These are phyloP conservation scores for Xiphias gladius DNA, from an alignment of 2,113 vertebrate genomes.

Conservation along the genomic window DNA sequence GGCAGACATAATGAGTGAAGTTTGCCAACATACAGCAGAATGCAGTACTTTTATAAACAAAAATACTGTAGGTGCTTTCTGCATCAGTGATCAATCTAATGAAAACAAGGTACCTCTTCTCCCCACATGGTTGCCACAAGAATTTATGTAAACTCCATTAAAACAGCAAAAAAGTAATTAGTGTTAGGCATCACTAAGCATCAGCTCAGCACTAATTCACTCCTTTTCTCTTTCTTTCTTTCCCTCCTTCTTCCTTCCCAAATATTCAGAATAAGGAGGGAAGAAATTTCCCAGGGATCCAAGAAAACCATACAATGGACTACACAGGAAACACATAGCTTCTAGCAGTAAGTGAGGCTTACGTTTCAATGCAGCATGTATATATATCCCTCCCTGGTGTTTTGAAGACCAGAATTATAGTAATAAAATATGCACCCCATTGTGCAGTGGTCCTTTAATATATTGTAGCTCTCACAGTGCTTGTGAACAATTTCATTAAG, in stretches of 20 bases:
- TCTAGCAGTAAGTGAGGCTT: slow-evolving; percentile 46
- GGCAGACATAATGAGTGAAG: background rate
- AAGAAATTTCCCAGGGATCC: slow-evolving; percentile 46
- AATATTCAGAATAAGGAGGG: slow-evolving; percentile 19
- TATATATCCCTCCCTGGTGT: slow-evolving; percentile 54
- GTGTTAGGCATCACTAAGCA: slow-evolving; percentile 76
- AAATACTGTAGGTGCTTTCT: slow-evolving; percentile 49
- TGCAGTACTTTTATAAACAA: slow-evolving; percentile 40
- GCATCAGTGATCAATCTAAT: slow-evolving; percentile 70
- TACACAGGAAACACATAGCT: slow-evolving; percentile 44
- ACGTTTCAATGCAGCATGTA: slow-evolving; percentile 44
- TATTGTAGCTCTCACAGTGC: slow-evolving; percentile 26
- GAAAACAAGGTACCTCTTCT: slow-evolving; percentile 64
- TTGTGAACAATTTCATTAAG: slow-evolving; percentile 68
- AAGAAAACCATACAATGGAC: slow-evolving; percentile 33
- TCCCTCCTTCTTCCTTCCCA: slow-evolving; percentile 4
- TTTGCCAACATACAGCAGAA: background rate
- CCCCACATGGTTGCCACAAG: slow-evolving; percentile 63
- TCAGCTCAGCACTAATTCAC: slow-evolving; percentile 55
- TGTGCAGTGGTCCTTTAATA: slow-evolving; percentile 58
- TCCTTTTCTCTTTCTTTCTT: slow-evolving; percentile 25
- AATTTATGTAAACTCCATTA: slow-evolving; percentile 77
- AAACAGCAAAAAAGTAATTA: slow-evolving; percentile 79
- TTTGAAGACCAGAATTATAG: slow-evolving; percentile 44
- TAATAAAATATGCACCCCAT: slow-evolving; percentile 57